Base-by-base conservation (phyloP, 2,888 invertebrate species). In the Diachrysia chrysitis region DNA sequence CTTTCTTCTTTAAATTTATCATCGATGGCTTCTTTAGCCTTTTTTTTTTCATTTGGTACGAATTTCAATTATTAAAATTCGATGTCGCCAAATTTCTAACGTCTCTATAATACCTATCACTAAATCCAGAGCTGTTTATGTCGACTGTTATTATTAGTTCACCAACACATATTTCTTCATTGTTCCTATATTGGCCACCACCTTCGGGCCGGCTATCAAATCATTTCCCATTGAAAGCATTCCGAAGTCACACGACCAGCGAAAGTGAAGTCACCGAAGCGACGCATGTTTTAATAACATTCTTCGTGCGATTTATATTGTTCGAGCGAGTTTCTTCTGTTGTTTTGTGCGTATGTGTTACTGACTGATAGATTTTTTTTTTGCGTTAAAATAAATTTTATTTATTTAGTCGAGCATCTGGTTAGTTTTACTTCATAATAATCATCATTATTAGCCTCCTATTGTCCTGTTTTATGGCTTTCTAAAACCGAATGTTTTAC, bases 281-380 rank as follows among this genome's bases (percentile, higher is more conserved):
- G 75, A 61, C 65, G 53, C 75, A 64, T 78, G 75, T 77, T 79
- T 79, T 60, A 79, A 79, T 75, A 79, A 79, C 79, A 79, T 79
- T 79, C 78, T 80, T 75, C 65, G 56, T 73, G 59, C 66, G 55
- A 74, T 75, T 75, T 67, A 76, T 71, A 75, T 71, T 71, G 76
- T 64, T 66, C 42, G 59, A 51, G 46, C 29, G 61, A 76, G 64
- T 75, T 76, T 75, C 75, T 62, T 75, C 76, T 64, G 55, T 56
- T 64, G 21, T 56, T 56, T 42, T 14, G 25, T 59, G 23, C 16
- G 16, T 16, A 3, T 25, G 7, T 48, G 48, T n/a, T 17, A 46
- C 7, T 51, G 19, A 51, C 19, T 51, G 48, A 51, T 21, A 17
- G 19, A 19, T 51, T 19, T 19, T 0, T 19, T 19, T 19, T 51